Percentiles rank a stretch among this genome's conserved stretches.
These are phyloP conservation scores for Piprites chloris DNA, from an alignment of 2,113 vertebrate genomes.

Conservation along the genomic window DNA sequence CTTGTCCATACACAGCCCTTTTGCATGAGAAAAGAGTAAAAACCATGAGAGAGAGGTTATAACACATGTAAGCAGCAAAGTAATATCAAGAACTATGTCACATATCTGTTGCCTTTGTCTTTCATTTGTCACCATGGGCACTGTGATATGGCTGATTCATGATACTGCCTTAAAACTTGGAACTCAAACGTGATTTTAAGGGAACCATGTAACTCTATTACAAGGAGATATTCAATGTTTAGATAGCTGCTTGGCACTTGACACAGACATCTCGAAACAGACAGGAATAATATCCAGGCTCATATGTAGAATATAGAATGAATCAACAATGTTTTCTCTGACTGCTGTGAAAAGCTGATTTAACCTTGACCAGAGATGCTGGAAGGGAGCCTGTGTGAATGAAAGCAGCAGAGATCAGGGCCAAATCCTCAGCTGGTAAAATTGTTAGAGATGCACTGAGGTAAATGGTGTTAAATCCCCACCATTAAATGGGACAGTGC, in stretches of 20 bases:
- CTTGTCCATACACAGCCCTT: not conserved
- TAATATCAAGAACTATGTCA: not conserved
- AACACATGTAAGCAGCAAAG: not conserved
- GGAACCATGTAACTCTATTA: not conserved
- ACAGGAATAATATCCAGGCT: not conserved
- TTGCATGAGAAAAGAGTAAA: not conserved
- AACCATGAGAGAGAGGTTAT: not conserved
- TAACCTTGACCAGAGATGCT: constrained; percentile 31
- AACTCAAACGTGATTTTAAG: not conserved
- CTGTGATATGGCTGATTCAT: not conserved
- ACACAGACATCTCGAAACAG: not conserved
- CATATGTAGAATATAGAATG: not conserved
- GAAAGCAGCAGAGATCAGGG: constrained; percentile 3
- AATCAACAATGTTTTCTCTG: not conserved
- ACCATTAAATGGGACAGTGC: not conserved
- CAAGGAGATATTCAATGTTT: not conserved
- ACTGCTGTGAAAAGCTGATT: constrained; percentile 40
- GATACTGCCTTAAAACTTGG: not conserved
- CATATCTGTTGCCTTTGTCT: not conserved
- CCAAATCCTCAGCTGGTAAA: constrained; percentile 33
- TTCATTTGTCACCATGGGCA: not conserved
- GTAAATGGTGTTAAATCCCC: not conserved
- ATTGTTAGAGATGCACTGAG: not conserved
- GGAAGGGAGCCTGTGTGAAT: constrained; percentile 22
- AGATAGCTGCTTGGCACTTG: constrained; percentile 23